Percentiles rank a stretch among this genome's conserved stretches.
These are phyloP conservation scores for Xiphias gladius DNA, from an alignment of 2,113 vertebrate genomes.

Conservation along the genomic window DNA sequence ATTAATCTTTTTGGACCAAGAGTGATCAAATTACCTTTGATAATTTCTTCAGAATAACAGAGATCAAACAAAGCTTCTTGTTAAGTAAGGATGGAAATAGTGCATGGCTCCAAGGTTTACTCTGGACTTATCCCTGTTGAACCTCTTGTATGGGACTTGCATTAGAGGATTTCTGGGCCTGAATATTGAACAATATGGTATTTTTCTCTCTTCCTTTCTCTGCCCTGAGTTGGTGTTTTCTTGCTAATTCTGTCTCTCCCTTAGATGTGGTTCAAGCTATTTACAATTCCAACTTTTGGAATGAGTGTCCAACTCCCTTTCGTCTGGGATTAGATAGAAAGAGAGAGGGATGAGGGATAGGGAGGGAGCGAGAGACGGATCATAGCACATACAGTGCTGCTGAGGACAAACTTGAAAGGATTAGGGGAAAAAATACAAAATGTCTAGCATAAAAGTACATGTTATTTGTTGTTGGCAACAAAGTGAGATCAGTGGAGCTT, in stretches of 20 bases:
- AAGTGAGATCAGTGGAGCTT: constrained; percentile 88
- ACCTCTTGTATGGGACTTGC: constrained; percentile 44
- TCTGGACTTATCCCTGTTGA: constrained; percentile 36
- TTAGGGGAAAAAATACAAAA: constrained; percentile 69
- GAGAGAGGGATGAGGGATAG: constrained; percentile 56
- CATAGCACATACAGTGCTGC: constrained; percentile 49
- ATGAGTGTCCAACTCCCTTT: constrained; percentile 75
- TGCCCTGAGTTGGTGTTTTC: constrained; percentile 44
- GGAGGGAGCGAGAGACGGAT: constrained; percentile 51
- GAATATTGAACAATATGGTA: constrained; percentile 56
- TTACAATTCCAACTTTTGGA: constrained; percentile 80
- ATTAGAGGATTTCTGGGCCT: constrained; percentile 61
- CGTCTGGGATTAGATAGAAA: constrained; percentile 75
- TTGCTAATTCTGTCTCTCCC: constrained; percentile 67
- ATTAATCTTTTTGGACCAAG: constrained; percentile 15
- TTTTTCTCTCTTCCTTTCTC: constrained; percentile 48
- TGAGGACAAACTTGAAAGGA: constrained; percentile 77
- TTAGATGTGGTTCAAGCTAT: constrained; percentile 76
- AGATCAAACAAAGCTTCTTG: constrained; percentile 31
- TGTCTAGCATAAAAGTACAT: constrained; percentile 82
- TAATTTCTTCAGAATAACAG: constrained; percentile 25
- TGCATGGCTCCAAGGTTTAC: constrained; percentile 34
- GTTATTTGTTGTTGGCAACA: constrained; percentile 87
- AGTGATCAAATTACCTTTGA: constrained; percentile 39
- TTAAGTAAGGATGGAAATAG: constrained; percentile 27